Evolutionary conservation across 2,888 invertebrate species (phyloP).

Genomic region (Siphlonurus alternatus): DNA sequence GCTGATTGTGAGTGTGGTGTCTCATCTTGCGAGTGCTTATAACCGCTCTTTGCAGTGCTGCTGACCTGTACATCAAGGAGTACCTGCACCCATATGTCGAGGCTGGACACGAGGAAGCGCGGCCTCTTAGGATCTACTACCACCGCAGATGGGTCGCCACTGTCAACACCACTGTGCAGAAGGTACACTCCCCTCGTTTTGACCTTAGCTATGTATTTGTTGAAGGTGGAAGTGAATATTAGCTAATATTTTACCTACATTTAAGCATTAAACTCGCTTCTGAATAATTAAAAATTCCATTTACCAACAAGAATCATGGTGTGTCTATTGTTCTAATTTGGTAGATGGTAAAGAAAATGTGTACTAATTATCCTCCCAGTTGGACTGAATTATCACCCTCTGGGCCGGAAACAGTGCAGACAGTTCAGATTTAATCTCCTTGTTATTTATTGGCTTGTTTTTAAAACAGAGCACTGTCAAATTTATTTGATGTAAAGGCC

Average conservation of each 20-base stretch:
- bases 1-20: constrained; percentile 4
- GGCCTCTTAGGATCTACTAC: constrained; percentile 63
- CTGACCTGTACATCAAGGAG: constrained; percentile 69
- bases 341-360: not conserved
- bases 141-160: constrained; percentile 62
- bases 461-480: too few species aligned
- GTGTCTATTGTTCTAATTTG: too few species aligned
- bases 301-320: too few species aligned
- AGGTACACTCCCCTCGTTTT: too few species aligned
- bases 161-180: constrained; percentile 49
- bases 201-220: too few species aligned
- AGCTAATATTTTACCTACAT: too few species aligned
- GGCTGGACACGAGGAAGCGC: constrained; percentile 42
- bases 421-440: not conserved
- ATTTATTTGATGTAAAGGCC: too few species aligned
- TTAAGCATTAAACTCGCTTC: too few species aligned
- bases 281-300: too few species aligned
- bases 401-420: not conserved
- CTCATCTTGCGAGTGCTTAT: too few species aligned
- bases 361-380: not conserved
- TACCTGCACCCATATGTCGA: constrained; percentile 63
- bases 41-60: too few species aligned
- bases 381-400: not conserved
- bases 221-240: constrained; percentile 3
- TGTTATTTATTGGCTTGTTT: too few species aligned